Evolutionary conservation across 2,797 vertebrate species (phyloP), one percentile per base, ranked within the genome.

Genomic region (Labeo calbasu): DNA sequence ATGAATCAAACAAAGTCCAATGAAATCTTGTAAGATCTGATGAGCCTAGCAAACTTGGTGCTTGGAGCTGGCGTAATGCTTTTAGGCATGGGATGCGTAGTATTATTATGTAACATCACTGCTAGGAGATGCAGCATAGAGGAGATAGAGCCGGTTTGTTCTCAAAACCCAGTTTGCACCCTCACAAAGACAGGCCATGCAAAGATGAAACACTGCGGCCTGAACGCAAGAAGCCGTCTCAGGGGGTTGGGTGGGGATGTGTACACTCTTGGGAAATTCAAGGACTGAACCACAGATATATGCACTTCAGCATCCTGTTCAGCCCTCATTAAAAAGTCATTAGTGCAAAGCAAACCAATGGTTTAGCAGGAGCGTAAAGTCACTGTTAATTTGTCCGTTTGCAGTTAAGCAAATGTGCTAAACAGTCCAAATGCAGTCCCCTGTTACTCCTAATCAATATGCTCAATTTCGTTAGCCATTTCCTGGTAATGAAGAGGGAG

Each of bases 91-190:
- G 70, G 72, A 86, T 40, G 80, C n/a, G 50, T 21, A 80, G 81
- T 66, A 81, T 68, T 50, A 73, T 86, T 86, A 86, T 25, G 51
- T 78, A 86, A 88, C 78, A 28, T 81, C 32, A 68, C 71, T 50
- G 66, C 66, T 66, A 55, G 8, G 63, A n/a, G 43, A 32, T 43
- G 57, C 51, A n/a, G 76, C 57, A 77, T 43, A 82, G 19, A 61
- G 43, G 81, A 43, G 43, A 84, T 63, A 11, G 53, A 85, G 23
- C 13, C 32, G 17, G 51, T 73, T 71, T 66, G 51, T 72, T 81
- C 48, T 69, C 50, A 40, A 83, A 79, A 80, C 65, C 59, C 48
- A 71, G 57, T 71, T 80, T 63, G n/a, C 70, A 65, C 4, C 9
- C 48, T 55, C 68, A 25, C 36, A 50, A 28, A 55, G 61, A 55